Evolutionary conservation across 2,113 vertebrate species (phyloP).

Genomic region (Egretta garzetta): DNA sequence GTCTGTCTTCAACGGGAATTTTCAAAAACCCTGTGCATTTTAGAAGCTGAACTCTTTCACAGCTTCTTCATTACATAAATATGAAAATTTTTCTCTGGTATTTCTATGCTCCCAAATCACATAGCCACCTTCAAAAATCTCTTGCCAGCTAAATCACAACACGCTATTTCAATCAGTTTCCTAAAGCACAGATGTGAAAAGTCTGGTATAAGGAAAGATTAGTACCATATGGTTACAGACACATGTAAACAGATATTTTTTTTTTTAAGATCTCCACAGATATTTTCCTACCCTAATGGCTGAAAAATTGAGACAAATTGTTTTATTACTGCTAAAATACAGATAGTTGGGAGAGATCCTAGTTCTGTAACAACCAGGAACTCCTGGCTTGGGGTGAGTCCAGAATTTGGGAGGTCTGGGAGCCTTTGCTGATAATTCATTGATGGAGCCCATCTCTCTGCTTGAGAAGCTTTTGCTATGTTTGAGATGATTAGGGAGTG

Average conservation of each 20-base stretch:
- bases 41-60: background rate
- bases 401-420: background rate
- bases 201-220: background rate
- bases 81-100: background rate
- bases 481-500: background rate
- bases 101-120: background rate
- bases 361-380: background rate
- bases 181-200: background rate
- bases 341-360: background rate
- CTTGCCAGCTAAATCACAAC: background rate
- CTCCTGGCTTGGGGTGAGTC: background rate
- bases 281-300: background rate
- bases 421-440: background rate
- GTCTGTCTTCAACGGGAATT: background rate
- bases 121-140: background rate
- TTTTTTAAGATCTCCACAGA: background rate
- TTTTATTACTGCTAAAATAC: background rate
- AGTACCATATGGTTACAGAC: background rate
- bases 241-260: background rate
- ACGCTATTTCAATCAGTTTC: background rate
- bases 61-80: background rate
- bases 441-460: background rate
- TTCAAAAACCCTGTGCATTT: background rate
- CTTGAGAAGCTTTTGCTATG: background rate
- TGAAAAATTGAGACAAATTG: background rate